Percentiles rank a stretch among this genome's conserved stretches.
phyloP scores from a whole-genome alignment of 2,113 vertebrate genomes.

The Microcebus lehilahytsara region DNA sequence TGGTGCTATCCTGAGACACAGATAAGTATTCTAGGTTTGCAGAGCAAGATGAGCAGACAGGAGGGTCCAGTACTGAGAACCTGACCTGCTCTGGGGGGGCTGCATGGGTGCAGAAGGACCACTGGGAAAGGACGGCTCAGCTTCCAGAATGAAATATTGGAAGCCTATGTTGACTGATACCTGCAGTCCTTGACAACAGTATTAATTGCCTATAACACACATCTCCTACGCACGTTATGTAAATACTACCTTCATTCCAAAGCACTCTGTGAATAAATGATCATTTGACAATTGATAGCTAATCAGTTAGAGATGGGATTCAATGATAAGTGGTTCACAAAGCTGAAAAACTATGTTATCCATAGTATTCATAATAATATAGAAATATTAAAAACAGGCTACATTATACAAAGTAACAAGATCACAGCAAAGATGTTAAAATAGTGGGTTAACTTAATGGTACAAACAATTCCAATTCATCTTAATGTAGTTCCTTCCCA shows the following conservation, averaged over 20 bases:
- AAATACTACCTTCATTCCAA: neutral
- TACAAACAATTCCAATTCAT: neutral
- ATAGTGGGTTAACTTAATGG: neutral
- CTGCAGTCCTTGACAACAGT: neutral
- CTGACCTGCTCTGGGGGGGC: neutral
- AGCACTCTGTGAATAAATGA: neutral
- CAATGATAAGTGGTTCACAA: neutral
- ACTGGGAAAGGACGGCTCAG: neutral
- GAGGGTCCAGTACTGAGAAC: neutral
- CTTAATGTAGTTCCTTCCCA: neutral
- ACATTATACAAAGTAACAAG: neutral
- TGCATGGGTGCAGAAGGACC: neutral
- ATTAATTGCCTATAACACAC: neutral
- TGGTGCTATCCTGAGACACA: neutral
- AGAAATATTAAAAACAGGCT: neutral
- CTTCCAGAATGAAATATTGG: neutral
- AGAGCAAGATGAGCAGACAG: neutral
- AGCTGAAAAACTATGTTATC: neutral
- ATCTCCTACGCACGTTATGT: neutral
- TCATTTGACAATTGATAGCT: neutral
- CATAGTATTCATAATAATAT: neutral
- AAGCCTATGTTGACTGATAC: neutral
- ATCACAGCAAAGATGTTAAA: neutral
- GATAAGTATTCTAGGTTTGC: neutral
- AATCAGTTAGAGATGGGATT: neutral